Evolutionary conservation across 2,888 invertebrate species (phyloP), one percentile per base, ranked within the genome.

Genomic region (Blastobasis adustella): DNA sequence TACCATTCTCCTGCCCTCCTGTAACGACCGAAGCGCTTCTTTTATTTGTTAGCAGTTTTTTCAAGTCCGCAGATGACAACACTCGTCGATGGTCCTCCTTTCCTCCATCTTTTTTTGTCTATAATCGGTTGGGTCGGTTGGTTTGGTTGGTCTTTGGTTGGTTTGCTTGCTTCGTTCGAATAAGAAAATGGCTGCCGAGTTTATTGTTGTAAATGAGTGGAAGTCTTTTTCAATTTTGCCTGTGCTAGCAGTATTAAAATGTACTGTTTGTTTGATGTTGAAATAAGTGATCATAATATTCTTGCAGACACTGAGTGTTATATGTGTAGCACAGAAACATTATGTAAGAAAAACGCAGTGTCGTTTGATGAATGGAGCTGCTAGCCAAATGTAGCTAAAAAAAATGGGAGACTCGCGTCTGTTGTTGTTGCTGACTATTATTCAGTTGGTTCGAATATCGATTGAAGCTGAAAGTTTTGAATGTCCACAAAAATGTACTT

Each of bases 401-500:
- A 88, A 87, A 82, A 88, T 88, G 88, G 85, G 80, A 79, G 78
- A 79, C 78, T 74, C 74, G 73, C 77, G 79, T 74, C 78, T 86
- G 73, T 76, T 86, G 70, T 80, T 83, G 78, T 78, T 81, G 72
- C 69, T 76, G 66, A 68, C 76, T 62, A 63, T 83, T 67, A 61
- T 76, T 57, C 60, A 75, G 63, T 61, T 76, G 60, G 60, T 79
- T 63, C 71, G 71, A 70, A 71, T 67, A 64, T 75, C 72, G 46
- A 59, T 67, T 52, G 72, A 73, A 62, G 76, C 75, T 63, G 83
- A 83, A 71, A 81, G 62, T 63, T 72, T 83, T 69, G 87, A 86
- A 70, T 95, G 94, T 72, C 93, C 93, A 52, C 89, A 90, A 66
- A 88, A 88, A 75, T 96, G 95, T 80, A 90, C 89, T 69, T 95